Evolutionary conservation across 2,797 vertebrate genomes (phyloP).

Genomic region (Acestrorhynchus altus): DNA sequence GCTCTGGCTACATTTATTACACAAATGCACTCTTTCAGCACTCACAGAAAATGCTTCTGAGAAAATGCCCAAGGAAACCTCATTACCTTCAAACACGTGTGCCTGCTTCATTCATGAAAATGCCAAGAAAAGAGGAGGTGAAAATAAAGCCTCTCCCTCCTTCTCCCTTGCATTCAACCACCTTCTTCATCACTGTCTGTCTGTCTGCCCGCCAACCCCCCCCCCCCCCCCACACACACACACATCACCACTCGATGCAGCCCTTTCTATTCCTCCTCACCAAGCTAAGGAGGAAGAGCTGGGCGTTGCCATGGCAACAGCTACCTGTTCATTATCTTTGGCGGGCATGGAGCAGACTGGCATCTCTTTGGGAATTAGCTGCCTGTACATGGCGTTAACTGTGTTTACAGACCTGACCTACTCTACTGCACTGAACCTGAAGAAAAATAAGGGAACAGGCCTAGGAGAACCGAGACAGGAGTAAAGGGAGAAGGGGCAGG

Average conservation of each 20-base stretch:
- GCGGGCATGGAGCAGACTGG: conserved; percentile 49
- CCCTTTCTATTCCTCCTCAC: conserved; percentile 50
- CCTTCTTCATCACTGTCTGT: conserved; percentile 41
- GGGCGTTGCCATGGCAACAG: conserved; percentile 81
- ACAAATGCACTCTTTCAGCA: conserved; percentile 18
- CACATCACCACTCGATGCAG: conserved; percentile 48
- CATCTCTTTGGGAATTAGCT: conserved; percentile 55
- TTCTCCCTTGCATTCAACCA: conserved; percentile 27
- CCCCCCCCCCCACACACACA: conserved; percentile 28
- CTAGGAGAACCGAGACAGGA: not conserved
- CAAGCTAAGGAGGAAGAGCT: conserved; percentile 64
- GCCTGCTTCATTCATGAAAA: conserved; percentile 59
- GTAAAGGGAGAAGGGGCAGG: conserved; percentile 4
- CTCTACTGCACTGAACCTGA: conserved; percentile 30
- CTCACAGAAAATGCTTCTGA: conserved; percentile 27
- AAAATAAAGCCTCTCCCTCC: conserved; percentile 24
- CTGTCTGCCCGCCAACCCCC: conserved; percentile 9
- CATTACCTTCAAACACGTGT: conserved; percentile 47
- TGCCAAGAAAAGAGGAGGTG: conserved; percentile 26
- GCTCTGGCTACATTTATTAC: conserved; percentile 29
- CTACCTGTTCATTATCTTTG: conserved; percentile 67
- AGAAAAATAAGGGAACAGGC: conserved; percentile 34
- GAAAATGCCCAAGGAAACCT: conserved; percentile 31
- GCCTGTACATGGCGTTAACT: conserved; percentile 45
- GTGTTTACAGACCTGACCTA: conserved; percentile 54